phyloP scores from a whole-genome alignment of 1,140 invertebrate genomes.

The Laupala kohalensis region DNA sequence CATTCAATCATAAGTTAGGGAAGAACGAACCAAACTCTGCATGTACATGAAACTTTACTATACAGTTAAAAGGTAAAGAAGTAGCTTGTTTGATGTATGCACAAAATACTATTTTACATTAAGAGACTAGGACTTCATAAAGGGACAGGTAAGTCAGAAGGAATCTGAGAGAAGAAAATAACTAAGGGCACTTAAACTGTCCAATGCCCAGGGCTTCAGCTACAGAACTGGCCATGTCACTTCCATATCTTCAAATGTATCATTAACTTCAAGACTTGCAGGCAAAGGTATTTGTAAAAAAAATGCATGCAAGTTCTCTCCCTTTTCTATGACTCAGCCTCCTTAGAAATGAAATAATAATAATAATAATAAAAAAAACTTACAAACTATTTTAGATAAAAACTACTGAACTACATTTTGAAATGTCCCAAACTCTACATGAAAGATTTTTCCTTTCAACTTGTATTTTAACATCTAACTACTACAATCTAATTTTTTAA shows the following conservation, averaged over 20 bases:
- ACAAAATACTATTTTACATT: background rate
- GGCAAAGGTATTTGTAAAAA: background rate
- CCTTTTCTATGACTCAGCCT: slow-evolving; percentile 11
- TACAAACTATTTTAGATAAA: background rate
- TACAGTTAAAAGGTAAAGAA: slow-evolving; percentile 3
- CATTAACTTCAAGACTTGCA: background rate
- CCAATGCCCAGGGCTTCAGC: slow-evolving; percentile 4
- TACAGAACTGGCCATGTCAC: background rate
- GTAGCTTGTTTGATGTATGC: background rate
- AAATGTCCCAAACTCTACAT: background rate
- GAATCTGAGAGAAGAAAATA: slow-evolving; percentile 3
- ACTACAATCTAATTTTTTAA: slow-evolving; percentile 8
- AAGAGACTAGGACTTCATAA: slow-evolving; percentile 3
- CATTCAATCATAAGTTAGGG: background rate
- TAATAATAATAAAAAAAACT: background rate
- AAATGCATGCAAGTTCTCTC: background rate
- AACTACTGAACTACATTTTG: background rate
- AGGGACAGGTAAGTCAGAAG: background rate
- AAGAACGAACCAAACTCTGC: background rate
- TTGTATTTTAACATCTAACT: slow-evolving; percentile 6
- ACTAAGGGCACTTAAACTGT: slow-evolving; percentile 13
- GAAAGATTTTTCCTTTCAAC: background rate
- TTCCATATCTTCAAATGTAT: background rate
- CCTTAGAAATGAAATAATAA: background rate
- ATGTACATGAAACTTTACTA: background rate